Base-by-base conservation (phyloP, 2,888 invertebrate species). In the Ferdinandea cuprea region DNA sequence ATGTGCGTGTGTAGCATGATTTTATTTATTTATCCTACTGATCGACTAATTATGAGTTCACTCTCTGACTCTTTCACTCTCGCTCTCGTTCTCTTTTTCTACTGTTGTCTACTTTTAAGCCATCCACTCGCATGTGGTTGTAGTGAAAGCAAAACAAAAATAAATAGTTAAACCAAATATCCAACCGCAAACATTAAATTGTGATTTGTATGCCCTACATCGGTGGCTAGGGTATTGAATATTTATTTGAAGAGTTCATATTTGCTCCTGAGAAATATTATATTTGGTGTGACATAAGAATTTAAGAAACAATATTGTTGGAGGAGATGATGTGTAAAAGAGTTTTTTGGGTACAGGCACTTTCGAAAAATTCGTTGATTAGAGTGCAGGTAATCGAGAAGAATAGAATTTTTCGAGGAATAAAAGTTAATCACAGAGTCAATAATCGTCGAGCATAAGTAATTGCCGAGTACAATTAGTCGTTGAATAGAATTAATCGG, bases 21-120 rank as follows among this genome's bases (percentile, higher is more conserved):
- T 11, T 21, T 44, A 44, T 44, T 44, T 44, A 9, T 44, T 44
- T 44, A 19, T 19, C 19, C 21, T 44, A 44, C 19, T 44, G 44
- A 44, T 44, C 19, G 19, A 19, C 44, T 44, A 44, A 44, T 44
- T 44, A n/a, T 19, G 21, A 44, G 44, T 1, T 11, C 17, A 3
- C 21, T 15, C 2, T 42, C 15, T 8, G 2, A 8, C 8, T 44
- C 5, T 19, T 9, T n/a, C n/a, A n/a, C n/a, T n/a, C n/a, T n/a
- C n/a, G n/a, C n/a, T n/a, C n/a, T n/a, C n/a, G n/a, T n/a, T n/a
- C n/a, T n/a, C n/a, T n/a, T n/a, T n/a, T n/a, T n/a, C n/a, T n/a
- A n/a, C n/a, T n/a, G n/a, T n/a, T n/a, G n/a, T n/a, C n/a, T 44
- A 11, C 19, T 44, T 19, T 17, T 21, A 21, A 15, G 3, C 4